Conservation (phyloP, 2,888 invertebrate genomes). For the Latrodectus hesperus region DNA sequence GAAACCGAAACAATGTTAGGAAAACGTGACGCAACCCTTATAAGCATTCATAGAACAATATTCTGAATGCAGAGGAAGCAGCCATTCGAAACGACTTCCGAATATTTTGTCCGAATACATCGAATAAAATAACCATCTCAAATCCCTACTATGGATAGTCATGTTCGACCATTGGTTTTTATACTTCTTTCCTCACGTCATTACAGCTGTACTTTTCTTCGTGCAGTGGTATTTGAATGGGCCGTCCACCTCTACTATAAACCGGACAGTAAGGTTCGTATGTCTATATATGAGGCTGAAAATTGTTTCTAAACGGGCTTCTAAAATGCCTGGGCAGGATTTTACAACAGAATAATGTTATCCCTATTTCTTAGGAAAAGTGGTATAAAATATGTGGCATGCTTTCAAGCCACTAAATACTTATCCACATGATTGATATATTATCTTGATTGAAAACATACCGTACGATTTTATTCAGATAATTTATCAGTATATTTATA, state of each 20-base stretch:
- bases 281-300: slow-evolving; percentile 10
- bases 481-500: too few relatives aligned
- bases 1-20: neutral
- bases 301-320: slow-evolving; percentile 36
- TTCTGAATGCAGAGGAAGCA: neutral
- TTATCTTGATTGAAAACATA: too few relatives aligned
- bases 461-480: too few relatives aligned
- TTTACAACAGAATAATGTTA: slow-evolving; percentile 13
- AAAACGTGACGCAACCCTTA: neutral
- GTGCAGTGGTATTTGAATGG: slow-evolving; percentile 2
- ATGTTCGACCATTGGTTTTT: slow-evolving; percentile 17
- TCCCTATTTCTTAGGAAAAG: neutral
- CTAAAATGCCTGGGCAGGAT: slow-evolving; percentile 29
- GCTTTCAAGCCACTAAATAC: too few relatives aligned
- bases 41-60: neutral
- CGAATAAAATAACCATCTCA: neutral
- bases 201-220: slow-evolving; percentile 4
- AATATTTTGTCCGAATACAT: slow-evolving; percentile 3
- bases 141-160: neutral
- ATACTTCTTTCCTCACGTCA: slow-evolving; percentile 16
- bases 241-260: slow-evolving; percentile 20
- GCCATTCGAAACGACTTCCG: neutral
- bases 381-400: neutral
- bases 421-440: too few relatives aligned
- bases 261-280: neutral